Evolutionary conservation across 2,888 invertebrate genomes (phyloP), one percentile per base, ranked within the genome.

Genomic region (Ephialtes manifestator): DNA sequence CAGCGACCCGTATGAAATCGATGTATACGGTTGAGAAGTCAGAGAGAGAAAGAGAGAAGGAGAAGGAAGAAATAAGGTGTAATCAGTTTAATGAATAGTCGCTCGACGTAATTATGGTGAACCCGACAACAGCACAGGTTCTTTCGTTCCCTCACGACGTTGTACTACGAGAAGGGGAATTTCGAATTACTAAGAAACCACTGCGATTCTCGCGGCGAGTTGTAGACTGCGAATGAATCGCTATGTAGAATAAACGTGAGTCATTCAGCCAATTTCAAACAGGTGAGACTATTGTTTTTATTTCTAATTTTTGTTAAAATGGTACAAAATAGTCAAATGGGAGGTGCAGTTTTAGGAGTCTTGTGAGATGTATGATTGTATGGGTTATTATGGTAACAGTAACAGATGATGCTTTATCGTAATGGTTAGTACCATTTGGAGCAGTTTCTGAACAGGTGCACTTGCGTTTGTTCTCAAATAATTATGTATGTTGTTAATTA

Each of bases 61-160:
- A 81, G 75, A 74, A 74, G 74, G 86, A 81, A 86, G 84, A 83
- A 87, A 90, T 89, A 91, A 91, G 92, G 92, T 93, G 92, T 92
- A 93, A 93, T 93, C 93, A 91, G 91, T 90, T 92, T 93, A 92
- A 93, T 93, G 93, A 93, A 93, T 93, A 93, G 92, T 93, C 91
- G 90, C 90, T 90, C 88, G 85, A 82, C 89, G 90, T 92, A 93
- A 93, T 93, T 92, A 91, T 89, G 91, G 91, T 90, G 90, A 90
- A 85, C 87, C 83, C 85, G 77, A 77, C 43, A 79, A 75, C 70
- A 24, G 46, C 60, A 63, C 58, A 58, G 55, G 53, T 60, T 78
- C 53, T n/a, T n/a, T 58, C 28, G 43, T 58, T 75, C 76, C 71
- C 60, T 70, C 81, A 18, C 51, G 46, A 68, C 72, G 65, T 71